Evolutionary conservation across 1,140 invertebrate species (phyloP).

Genomic region (Glomeris maerens): DNA sequence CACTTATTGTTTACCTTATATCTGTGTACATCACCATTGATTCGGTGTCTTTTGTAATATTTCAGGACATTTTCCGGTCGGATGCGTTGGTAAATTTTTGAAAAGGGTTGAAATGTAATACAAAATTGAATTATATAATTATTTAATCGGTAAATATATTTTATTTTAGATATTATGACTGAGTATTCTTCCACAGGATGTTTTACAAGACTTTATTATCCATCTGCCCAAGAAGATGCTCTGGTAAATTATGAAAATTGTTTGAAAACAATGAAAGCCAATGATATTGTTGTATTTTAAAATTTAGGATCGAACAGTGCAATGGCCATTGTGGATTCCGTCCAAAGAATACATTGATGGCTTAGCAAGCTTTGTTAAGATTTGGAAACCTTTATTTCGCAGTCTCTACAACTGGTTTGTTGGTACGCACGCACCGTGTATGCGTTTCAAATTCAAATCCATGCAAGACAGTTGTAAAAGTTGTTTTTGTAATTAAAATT

Average conservation of each 20-base stretch:
- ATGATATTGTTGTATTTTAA: background rate
- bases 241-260: background rate
- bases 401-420: constrained; percentile 35
- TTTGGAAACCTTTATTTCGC: constrained; percentile 34
- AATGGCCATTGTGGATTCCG: constrained; percentile 43
- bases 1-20: no score
- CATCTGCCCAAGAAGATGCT: constrained; percentile 12
- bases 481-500: background rate
- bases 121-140: no score
- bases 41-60: no score
- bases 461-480: background rate
- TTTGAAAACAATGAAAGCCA: background rate
- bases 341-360: constrained; percentile 40
- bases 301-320: constrained; percentile 3
- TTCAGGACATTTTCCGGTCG: no score
- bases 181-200: constrained; percentile 16
- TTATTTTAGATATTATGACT: constrained; percentile 23
- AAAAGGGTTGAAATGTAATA: no score
- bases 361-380: constrained; percentile 36
- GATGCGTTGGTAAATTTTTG: no score
- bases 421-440: constrained; percentile 20
- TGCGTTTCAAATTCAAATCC: constrained; percentile 17
- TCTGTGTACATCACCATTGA: no score
- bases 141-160: no score
- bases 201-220: constrained; percentile 20